These are phyloP conservation scores for Alouatta palliata DNA, from an alignment of 2,113 vertebrate genomes.

Conservation along the genomic window DNA sequence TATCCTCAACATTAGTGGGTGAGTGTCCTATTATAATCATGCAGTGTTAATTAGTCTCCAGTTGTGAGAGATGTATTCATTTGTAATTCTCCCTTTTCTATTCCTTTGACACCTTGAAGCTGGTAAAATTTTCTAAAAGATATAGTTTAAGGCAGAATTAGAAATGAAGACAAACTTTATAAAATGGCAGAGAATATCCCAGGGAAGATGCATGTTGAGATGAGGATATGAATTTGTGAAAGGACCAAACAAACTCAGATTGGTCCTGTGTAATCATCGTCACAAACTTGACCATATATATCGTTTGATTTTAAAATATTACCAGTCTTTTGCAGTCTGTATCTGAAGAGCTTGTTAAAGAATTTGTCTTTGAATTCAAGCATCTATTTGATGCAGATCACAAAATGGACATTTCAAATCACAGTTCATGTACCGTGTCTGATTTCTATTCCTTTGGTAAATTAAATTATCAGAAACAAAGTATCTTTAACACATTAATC, in stretches of 20 bases:
- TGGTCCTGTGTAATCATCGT: not conserved
- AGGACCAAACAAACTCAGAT: not conserved
- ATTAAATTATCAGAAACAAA: conserved; percentile 14
- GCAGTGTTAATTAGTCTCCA: conserved; percentile 41
- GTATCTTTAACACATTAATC: not conserved
- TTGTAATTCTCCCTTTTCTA: conserved; percentile 43
- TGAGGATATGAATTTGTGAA: not conserved
- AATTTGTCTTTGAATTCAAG: not conserved
- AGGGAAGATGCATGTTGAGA: not conserved
- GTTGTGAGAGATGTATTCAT: not conserved
- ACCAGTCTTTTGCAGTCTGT: not conserved
- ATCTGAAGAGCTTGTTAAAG: not conserved
- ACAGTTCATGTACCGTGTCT: not conserved
- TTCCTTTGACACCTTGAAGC: not conserved
- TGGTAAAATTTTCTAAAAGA: not conserved
- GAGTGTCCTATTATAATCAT: conserved; percentile 6
- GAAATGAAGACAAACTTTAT: conserved; percentile 10
- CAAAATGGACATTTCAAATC: conserved; percentile 31
- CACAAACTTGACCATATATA: not conserved
- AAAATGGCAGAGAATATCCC: not conserved
- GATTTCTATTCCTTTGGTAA: not conserved
- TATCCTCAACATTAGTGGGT: not conserved
- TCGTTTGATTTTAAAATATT: not conserved
- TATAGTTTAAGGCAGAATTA: conserved; percentile 36
- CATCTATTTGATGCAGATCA: not conserved